Conservation (phyloP, 2,797 vertebrate genomes). For the Sebastes flavidus region DNA sequence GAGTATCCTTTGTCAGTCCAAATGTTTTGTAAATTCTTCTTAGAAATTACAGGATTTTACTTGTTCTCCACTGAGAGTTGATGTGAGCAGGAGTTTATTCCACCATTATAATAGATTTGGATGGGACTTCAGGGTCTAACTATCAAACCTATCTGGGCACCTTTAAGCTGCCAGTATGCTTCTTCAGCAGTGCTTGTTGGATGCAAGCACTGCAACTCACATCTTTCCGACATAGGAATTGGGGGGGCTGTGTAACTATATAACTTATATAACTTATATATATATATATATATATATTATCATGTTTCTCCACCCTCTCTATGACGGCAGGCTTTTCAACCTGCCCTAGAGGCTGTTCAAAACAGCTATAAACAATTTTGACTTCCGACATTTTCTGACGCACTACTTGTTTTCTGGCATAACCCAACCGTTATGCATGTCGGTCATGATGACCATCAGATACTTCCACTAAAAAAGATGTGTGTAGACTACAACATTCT, state of each 20-base stretch:
- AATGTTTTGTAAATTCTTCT: constrained; percentile 11
- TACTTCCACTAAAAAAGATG: neutral
- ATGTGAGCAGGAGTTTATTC: neutral
- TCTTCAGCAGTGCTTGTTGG: neutral
- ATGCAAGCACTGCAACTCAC: neutral
- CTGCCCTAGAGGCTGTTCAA: neutral
- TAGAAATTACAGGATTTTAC: neutral
- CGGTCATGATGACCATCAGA: neutral
- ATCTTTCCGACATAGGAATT: neutral
- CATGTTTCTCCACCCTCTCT: too few relatives aligned
- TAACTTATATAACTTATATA: neutral
- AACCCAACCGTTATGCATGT: neutral
- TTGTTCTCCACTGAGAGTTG: neutral
- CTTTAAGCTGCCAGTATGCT: neutral
- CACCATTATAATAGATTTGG: neutral
- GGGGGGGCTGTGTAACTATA: too few relatives aligned
- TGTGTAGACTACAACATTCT: neutral
- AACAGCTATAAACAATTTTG: neutral
- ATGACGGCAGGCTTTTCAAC: too few relatives aligned
- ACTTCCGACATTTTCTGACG: neutral
- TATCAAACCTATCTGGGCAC: constrained; percentile 2
- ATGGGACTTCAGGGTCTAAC: neutral
- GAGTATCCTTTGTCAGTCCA: constrained; percentile 6
- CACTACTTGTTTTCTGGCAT: neutral
- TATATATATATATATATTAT: too few relatives aligned